Evolutionary conservation across 2,113 vertebrate species (phyloP).

Genomic region (Scolopax mira): DNA sequence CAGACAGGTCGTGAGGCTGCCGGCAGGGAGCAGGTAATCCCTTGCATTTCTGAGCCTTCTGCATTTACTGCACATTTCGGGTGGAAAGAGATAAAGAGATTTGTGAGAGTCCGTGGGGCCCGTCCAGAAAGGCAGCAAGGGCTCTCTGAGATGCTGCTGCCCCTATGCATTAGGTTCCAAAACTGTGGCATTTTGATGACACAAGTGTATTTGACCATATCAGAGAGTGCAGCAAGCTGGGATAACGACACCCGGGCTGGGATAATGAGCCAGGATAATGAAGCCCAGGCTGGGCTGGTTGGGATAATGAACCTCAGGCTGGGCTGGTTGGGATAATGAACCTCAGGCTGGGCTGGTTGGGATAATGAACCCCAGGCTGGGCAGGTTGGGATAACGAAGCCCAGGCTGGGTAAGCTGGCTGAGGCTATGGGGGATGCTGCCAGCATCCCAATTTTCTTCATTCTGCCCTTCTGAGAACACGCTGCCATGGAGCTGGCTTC

Average conservation of each 20-base stretch:
- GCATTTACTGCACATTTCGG: fast-evolving
- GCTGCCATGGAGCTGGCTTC: fast-evolving
- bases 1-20: neutral
- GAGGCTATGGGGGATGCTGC: neutral
- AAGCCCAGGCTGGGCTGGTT: fast-evolving
- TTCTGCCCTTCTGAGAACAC: neutral
- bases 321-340: fast-evolving
- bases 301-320: fast-evolving
- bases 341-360: too few species aligned
- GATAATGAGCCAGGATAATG: fast-evolving
- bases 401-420: fast-evolving
- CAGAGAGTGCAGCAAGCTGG: fast-evolving
- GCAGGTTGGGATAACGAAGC: too few species aligned
- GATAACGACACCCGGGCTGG: fast-evolving
- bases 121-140: fast-evolving
- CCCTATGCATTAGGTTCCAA: neutral
- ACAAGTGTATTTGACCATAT: fast-evolving
- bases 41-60: neutral
- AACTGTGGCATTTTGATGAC: neutral
- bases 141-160: neutral
- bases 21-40: neutral
- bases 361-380: too few species aligned
- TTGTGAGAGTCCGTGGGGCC: neutral
- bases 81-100: neutral
- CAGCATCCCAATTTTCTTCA: fast-evolving